These are phyloP conservation scores for Hanleya hanleyi DNA, from an alignment of 2,888 invertebrate genomes.

Conservation along the genomic window DNA sequence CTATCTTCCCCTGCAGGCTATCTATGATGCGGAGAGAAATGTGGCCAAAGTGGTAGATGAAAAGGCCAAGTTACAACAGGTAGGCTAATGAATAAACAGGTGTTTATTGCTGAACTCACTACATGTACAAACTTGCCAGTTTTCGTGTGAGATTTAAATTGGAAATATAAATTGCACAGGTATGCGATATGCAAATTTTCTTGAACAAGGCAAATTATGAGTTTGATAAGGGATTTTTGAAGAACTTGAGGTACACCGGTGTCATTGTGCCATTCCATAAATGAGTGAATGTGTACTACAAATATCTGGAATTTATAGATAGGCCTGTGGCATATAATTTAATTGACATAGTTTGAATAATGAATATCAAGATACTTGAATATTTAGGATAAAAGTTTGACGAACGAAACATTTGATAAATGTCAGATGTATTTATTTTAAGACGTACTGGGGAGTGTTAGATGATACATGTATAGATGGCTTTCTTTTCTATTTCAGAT, in stretches of 20 bases:
- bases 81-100: too few species aligned
- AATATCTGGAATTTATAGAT: too few species aligned
- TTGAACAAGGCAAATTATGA: not conserved
- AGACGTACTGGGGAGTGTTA: not conserved
- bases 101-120: too few species aligned
- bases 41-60: slow-evolving; percentile 47
- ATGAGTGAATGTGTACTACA: too few species aligned
- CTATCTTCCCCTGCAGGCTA: slow-evolving; percentile 65
- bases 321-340: too few species aligned
- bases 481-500: slow-evolving; percentile 54
- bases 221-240: not conserved
- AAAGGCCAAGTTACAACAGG: slow-evolving; percentile 49
- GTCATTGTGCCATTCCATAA: too few species aligned
- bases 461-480: not conserved
- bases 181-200: not conserved
- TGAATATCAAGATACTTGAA: too few species aligned
- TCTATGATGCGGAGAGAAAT: slow-evolving; percentile 68
- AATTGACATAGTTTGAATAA: too few species aligned
- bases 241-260: not conserved
- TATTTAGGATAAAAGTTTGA: too few species aligned
- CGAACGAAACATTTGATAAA: not conserved
- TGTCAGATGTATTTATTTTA: not conserved
- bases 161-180: too few species aligned
- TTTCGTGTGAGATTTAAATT: too few species aligned
- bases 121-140: too few species aligned